Evolutionary conservation across 35 echinoderm and acorn worm species (phyloP).

Genomic region (Lytechinus variegatus): DNA sequence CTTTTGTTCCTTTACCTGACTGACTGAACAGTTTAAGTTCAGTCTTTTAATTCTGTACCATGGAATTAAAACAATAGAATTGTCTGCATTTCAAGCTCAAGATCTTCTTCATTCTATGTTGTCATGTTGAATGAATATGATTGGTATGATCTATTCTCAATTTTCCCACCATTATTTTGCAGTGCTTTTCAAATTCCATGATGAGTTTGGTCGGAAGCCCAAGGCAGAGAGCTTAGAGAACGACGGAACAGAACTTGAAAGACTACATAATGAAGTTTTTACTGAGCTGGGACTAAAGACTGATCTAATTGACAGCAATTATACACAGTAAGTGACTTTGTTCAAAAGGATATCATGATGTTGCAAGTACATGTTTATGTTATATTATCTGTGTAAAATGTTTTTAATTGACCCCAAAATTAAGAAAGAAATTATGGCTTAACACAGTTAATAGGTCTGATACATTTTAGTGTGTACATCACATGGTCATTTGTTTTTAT

Average conservation of each 20-base stretch:
- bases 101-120: not conserved
- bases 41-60: no score
- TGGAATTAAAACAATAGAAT: no score
- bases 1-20: no score
- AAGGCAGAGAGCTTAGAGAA: slow-evolving; percentile 69
- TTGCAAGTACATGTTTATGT: no score
- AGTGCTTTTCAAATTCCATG: slow-evolving; percentile 89
- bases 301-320: slow-evolving; percentile 43
- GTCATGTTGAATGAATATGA: not conserved
- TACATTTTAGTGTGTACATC: no score
- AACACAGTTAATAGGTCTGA: no score
- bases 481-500: no score
- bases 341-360: not conserved
- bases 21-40: no score
- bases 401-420: no score
- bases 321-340: slow-evolving; percentile 5
- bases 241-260: slow-evolving; percentile 77
- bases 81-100: no score
- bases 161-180: not conserved
- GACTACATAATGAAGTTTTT: slow-evolving; percentile 68
- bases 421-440: no score
- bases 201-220: slow-evolving; percentile 74
- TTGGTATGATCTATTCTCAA: not conserved
- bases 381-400: no score
- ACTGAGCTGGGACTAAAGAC: slow-evolving; percentile 52